Evolutionary conservation across 2,888 invertebrate species (phyloP).

Genomic region (Pseudeuparius sepicola): DNA sequence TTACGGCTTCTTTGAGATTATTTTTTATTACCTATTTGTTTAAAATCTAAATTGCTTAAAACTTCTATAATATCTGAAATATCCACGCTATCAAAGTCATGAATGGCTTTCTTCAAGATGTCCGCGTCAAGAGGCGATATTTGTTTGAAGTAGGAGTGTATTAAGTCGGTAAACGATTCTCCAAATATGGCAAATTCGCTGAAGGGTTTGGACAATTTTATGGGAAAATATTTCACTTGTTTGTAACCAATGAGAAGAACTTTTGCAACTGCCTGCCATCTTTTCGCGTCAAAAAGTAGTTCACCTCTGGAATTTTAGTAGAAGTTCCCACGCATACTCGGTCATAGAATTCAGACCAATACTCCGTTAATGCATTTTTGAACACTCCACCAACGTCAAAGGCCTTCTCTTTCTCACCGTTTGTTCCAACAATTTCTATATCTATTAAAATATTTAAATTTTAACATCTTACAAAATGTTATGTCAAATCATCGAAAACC

Average conservation of each 20-base stretch:
- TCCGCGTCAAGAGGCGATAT: slow-evolving; percentile 8
- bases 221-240: slow-evolving; percentile 16
- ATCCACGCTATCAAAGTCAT: slow-evolving; percentile 7
- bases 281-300: slow-evolving; percentile 10
- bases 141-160: slow-evolving; percentile 5
- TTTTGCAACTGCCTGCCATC: slow-evolving; percentile 16
- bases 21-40: slow-evolving; percentile 2
- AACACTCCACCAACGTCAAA: slow-evolving; percentile 18
- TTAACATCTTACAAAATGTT: no score
- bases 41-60: slow-evolving; percentile 7
- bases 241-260: slow-evolving; percentile 16
- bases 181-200: slow-evolving; percentile 5
- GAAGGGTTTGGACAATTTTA: slow-evolving; percentile 10
- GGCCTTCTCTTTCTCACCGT: slow-evolving; percentile 15
- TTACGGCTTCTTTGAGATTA: slow-evolving; percentile 5
- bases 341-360: slow-evolving; percentile 16
- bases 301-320: slow-evolving; percentile 17
- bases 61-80: neutral
- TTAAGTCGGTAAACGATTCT: slow-evolving; percentile 1
- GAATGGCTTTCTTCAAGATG: slow-evolving; percentile 5
- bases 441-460: no score
- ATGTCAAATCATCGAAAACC: no score
- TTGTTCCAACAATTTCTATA: slow-evolving; percentile 16
- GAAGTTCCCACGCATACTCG: slow-evolving; percentile 10
- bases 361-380: slow-evolving; percentile 18